A percentile compares a stretch with the other conserved stretches of the same genome.
These are phyloP conservation scores for Aphodius sticticus DNA, from an alignment of 2,888 invertebrate species.

Conservation along the genomic window DNA sequence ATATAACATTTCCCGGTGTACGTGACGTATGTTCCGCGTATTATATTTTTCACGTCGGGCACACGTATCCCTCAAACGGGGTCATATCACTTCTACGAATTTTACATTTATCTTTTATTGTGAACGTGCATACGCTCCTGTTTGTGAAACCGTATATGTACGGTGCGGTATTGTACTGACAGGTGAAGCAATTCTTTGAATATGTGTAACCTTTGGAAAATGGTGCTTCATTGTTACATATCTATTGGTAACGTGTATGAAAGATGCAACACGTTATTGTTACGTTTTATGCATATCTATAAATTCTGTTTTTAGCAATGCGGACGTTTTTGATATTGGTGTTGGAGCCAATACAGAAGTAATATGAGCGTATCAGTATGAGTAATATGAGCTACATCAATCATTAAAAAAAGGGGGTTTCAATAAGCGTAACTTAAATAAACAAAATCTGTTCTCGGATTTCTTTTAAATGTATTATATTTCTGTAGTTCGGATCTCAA, in stretches of 20 bases:
- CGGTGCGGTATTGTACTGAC: background rate
- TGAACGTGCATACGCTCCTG: background rate
- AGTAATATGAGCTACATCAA: too few relatives aligned
- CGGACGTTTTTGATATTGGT: too few relatives aligned
- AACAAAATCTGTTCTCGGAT: too few relatives aligned
- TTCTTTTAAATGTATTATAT: too few relatives aligned
- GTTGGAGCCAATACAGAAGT: too few relatives aligned
- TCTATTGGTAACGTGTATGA: background rate
- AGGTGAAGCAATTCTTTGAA: background rate
- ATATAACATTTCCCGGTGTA: background rate
- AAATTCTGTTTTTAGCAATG: too few relatives aligned
- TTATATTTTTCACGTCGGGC: slow-evolving; percentile 5
- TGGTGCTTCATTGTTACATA: background rate
- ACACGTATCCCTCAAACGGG: background rate
- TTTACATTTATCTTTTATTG: background rate
- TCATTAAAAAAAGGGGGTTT: too few relatives aligned
- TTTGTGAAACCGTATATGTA: background rate
- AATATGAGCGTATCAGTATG: too few relatives aligned
- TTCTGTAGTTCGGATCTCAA: too few relatives aligned
- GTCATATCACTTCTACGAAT: background rate
- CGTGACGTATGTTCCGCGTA: background rate
- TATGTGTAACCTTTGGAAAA: background rate
- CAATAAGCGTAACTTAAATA: too few relatives aligned
- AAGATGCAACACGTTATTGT: background rate
- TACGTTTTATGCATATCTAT: too few relatives aligned